Evolutionary conservation across 2,888 invertebrate genomes (phyloP), one percentile per base, ranked within the genome.

Genomic region (Nasonovia ribisnigri): DNA sequence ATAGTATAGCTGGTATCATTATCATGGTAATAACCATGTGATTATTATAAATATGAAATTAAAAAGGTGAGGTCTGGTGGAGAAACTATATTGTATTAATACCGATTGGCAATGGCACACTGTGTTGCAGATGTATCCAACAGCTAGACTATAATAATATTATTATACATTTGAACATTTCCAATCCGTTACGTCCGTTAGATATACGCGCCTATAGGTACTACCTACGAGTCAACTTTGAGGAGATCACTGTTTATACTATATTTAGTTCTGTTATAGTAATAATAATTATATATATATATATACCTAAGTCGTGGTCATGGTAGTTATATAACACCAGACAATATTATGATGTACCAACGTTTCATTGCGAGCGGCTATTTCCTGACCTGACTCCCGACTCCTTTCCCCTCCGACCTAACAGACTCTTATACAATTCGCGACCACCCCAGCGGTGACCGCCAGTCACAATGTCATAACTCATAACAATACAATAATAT

Each of bases 301-400:
- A 20, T 36, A 36, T 36, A 57, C 57, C 57, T 8, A 77, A 77
- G 36, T 20, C 77, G 77, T 77, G 36, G 67, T 77, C 36, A 77
- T 36, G 67, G 36, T 77, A 77, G 77, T 77, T 36, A 77, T 77
- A 77, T 20, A 77, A 77, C 36, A 36, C 36, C 36, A 77, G 20
- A 36, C 77, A 77, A 77, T 77, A 77, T 77, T 77, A 77, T 77
- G 77, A 77, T 42, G 77, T 77, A 77, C 77, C 8, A 77, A 77
- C 20, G 77, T 77, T 77, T 77, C 77, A 77, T 77, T 36, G 77
- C 77, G 77, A 77, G 36, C 20, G 36, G 77, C 36, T 77, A 77
- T 77, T 77, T 77, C 77, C 77, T 77, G 77, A 77, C 36, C 77
- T n/a, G 67, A 67, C 60, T n/a, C 60, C 60, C 16, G n/a, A n/a